Base-by-base conservation (phyloP, 1,140 invertebrate genomes). In the Aphaenogaster rudis region DNA sequence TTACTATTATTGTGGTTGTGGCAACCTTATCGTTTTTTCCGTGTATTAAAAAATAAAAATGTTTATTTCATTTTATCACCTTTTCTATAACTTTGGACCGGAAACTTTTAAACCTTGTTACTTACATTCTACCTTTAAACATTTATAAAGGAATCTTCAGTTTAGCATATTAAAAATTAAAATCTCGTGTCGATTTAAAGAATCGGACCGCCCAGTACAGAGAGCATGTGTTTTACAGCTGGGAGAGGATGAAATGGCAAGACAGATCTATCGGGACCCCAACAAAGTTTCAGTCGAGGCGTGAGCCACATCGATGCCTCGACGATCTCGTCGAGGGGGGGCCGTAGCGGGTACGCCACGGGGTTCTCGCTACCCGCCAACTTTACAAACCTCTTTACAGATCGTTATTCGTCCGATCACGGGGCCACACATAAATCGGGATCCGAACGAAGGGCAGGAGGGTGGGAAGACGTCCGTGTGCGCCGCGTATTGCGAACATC, bases 331-430 rank as follows among this genome's bases (percentile, higher is more conserved):
- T 92, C 90, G 89, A 90, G 77, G 87, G 91, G 91, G 92, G 90
- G 84, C 86, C 79, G 9, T 42, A 8, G 77, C 79, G 48, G 57
- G 88, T 89, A 76, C 94, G 86, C 95, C 90, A 90, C 94, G 90
- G 95, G 95, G 94, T 91, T 93, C 94, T 93, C 91, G 92, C 93
- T 94, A 92, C 93, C 91, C 94, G 93, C 93, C 93, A 95, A 94
- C 94, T 94, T 92, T 94, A 95, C 94, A 94, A 94, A 95, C 94
- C 93, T 94, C 94, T 95, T 95, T 95, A 95, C 94, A 95, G 94
- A 95, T 95, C 94, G 94, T 95, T 95, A 95, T 93, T 95, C 92
- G 93, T 93, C 86, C 90, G 90, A 93, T 92, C 90, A 50, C 28
- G 87, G 91, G 93, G 93, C 94, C 94, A 94, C 93, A 94, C 94